Evolutionary conservation across 1,140 invertebrate genomes (phyloP), one percentile per base, ranked within the genome.

Genomic region (Aporrectodea caliginosa): DNA sequence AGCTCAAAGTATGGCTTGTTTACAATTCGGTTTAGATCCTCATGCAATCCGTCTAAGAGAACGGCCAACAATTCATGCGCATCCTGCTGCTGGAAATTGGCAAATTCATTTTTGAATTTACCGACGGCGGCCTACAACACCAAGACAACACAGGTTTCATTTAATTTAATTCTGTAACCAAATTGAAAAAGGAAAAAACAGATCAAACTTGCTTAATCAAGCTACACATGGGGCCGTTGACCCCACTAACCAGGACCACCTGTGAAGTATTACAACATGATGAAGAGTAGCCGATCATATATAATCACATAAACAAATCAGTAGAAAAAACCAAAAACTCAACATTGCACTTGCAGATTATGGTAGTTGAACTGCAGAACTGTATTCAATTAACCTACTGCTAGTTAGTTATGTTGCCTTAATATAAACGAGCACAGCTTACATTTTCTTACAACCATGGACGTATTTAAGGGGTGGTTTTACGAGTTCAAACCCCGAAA

Each of bases 1-100:
- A 89, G 83, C 84, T 92, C 91, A 70, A 91, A 88, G 82, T 92
- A 92, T 1, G 91, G 92, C 84, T 92, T 92, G 78, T 91, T 89
- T 75, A 88, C 87, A n/a, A 92, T 90, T 78, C 91, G 83, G 84
- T 92, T 92, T 31, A 92, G 84, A 84, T 92, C 91, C 85, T 92
- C 91, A 85, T 92, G 92, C 0, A 92, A 84, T 2, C 91, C 91
- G 85, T 92, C 91, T 29, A 92, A 84, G 1, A 92, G 84, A 84
- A 91, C 92, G 0, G 91, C 90, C 86, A 92, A 88, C 82, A 92
- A 84, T 84, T 91, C 91, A 82, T 92, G 91, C 30, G 90, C 90
- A 83, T 91, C 91, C 74, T 91, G 90, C 80, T 91, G 91, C 81
- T 90, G 89, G 83, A 89, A 91, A 1, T 90, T 90, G 72, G 87